Evolutionary conservation across 2,888 invertebrate genomes (phyloP).

Genomic region (Drosophila subquinaria): DNA sequence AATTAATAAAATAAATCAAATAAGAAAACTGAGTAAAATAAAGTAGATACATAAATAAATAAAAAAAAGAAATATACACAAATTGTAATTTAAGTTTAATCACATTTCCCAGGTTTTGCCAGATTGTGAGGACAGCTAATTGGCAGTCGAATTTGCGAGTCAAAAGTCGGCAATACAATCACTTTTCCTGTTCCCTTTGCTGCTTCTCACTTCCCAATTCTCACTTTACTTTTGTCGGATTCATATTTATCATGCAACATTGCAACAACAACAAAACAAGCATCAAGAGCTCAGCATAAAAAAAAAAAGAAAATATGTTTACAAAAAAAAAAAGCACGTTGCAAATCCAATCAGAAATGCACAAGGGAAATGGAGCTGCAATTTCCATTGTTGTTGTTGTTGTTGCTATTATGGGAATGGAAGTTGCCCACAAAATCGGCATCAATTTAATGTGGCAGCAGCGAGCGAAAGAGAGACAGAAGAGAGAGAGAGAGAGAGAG

Average conservation of each 20-base stretch:
- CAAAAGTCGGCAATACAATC: constrained; percentile 32
- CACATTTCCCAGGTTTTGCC: background rate
- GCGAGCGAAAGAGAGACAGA: background rate
- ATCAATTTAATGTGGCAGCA: constrained; percentile 76
- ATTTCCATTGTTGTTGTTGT: constrained; percentile 52
- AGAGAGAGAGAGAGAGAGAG: no score
- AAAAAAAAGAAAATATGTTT: constrained; percentile 3
- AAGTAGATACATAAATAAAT: no score
- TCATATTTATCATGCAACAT: constrained; percentile 55
- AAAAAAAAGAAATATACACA: no score
- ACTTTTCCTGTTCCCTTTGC: constrained; percentile 9
- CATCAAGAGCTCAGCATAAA: constrained; percentile 24
- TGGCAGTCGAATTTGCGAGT: constrained; percentile 43
- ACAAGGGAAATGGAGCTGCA: constrained; percentile 50
- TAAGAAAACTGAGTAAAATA: no score
- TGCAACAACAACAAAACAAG: constrained; percentile 37
- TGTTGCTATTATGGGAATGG: constrained; percentile 42
- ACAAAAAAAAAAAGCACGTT: constrained; percentile 34
- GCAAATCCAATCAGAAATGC: constrained; percentile 70
- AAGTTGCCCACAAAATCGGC: constrained; percentile 63
- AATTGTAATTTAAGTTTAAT: background rate
- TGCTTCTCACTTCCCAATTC: background rate
- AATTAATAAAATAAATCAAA: no score
- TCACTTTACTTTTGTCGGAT: constrained; percentile 2
- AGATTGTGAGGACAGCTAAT: constrained; percentile 44